Base-by-base conservation (phyloP, 1,140 invertebrate species). In the Laupala kohalensis region DNA sequence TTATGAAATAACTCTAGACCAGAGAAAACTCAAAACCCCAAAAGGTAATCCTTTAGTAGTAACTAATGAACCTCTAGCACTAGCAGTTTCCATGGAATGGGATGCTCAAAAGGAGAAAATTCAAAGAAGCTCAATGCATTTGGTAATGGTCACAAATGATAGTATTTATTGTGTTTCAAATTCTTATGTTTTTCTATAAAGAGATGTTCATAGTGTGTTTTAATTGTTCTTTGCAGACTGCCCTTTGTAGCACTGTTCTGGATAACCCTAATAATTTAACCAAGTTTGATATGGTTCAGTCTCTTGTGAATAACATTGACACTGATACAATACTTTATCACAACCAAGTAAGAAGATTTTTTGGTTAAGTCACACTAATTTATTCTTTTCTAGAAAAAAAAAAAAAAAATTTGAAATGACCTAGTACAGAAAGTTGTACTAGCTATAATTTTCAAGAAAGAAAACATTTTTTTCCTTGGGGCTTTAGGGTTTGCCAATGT, bases 81-180 rank as follows among this genome's bases (percentile, higher is more conserved):
- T 96, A 71, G 94, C 93, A 19, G 86, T 98, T 62, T 93, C 94
- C 4, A 86, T 90, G 67, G 96, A 98, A 86, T 98, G 96, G 92
- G 88, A 93, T 76, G 82, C 88, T n/a, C 95, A 98, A 79, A 86
- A 88, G 73, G 86, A 91, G 53, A 83, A 83, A 71, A 92, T 98
- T 71, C 81, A 90, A 71, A 88, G 87, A 76, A 88, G 89, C 72
- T 86, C 84, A 70, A 97, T 97, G 95, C 94, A 97, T 80, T 82
- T 98, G 81, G 92, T 94, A 65, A 2, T 13, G n/a, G 13, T 62
- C 13, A 3, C 1, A 62, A 1, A 0, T 3, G 13, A 62, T 3
- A 15, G 53, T n/a, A 62, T 62, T 62, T n/a, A n/a, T n/a, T n/a
- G n/a, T n/a, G n/a, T n/a, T n/a, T n/a, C n/a, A n/a, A n/a, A n/a